phyloP scores from a whole-genome alignment of 2,797 vertebrate species.

The Onychomys arenicola region DNA sequence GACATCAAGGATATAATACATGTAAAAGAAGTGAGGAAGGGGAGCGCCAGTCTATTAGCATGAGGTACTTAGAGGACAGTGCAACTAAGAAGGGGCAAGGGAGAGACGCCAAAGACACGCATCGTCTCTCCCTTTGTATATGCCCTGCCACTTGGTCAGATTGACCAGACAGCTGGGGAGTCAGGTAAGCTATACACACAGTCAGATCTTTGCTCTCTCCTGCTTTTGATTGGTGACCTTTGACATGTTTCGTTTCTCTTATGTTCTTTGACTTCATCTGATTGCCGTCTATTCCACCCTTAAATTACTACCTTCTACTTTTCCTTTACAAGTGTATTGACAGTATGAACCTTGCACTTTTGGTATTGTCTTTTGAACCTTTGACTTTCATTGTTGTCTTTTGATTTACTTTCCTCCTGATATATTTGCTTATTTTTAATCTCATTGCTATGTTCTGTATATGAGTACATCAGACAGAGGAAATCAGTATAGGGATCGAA shows the following conservation, averaged over 20 bases:
- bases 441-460: not conserved
- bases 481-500: not conserved
- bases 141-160: not conserved
- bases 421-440: slow-evolving; percentile 51
- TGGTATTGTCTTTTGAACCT: not conserved
- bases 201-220: not conserved
- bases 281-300: not conserved
- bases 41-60: not conserved
- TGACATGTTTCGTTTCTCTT: not conserved
- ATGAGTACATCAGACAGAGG: not conserved
- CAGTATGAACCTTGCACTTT: slow-evolving; percentile 9
- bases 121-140: not conserved
- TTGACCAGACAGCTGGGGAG: not conserved
- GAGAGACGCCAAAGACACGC: not conserved
- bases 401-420: slow-evolving; percentile 44
- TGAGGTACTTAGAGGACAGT: not conserved
- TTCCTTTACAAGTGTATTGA: not conserved
- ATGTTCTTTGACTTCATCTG: slow-evolving; percentile 24
- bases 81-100: not conserved
- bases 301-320: not conserved
- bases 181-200: not conserved
- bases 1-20: not conserved
- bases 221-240: slow-evolving; percentile 11
- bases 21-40: not conserved
- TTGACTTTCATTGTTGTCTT: not conserved